Base-by-base conservation (phyloP, 2,797 vertebrate genomes). In the Argya squamiceps region DNA sequence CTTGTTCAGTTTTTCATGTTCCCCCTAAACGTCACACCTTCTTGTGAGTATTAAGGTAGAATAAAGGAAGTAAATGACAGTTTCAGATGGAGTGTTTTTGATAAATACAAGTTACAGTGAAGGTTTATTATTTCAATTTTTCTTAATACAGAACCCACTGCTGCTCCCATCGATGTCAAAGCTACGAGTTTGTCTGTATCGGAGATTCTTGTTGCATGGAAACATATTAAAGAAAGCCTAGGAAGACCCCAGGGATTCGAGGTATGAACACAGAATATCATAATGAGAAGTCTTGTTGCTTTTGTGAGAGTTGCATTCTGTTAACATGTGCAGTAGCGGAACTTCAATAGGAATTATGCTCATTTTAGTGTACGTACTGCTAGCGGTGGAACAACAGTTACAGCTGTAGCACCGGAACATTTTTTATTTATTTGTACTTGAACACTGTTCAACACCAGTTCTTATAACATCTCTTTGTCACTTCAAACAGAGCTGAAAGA, bases 201-300 rank as follows among this genome's bases (percentile, higher is more conserved):
- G 22, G 99, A 99, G 98, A 98, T 99, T 85, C 98, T 98, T 81
- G 98, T 99, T 93, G 98, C 96, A 2, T 99, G 99, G 99, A 99
- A 98, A 97, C 98, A 98, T 18, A 98, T 98, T 63, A 98, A 98
- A 96, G 99, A 99, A 46, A 99, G 99, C 58, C 98, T 99, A 44
- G 99, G 99, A 98, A 98, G 98, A 98, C 99, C 99, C 16, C 98
- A 98, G 97, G 99, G 99, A 98, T 99, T 99, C 94, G 99, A 99
- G 99, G 99, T 99, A 98, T 97, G 97, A 92, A 92, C 79, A 63
- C 24, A 74, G 89, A 97, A 92, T 93, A 95, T 43, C 22, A 67
- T 90, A 94, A 96, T 52, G 93, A 94, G 85, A 93, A 84, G 49
- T 90, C 69, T 84, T 86, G 60, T 82, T 95, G 56, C 82, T 93